Percentiles rank a stretch among this genome's conserved stretches.
Conservation (phyloP, 1,140 invertebrate genomes). For the Melitaea cinxia region DNA sequence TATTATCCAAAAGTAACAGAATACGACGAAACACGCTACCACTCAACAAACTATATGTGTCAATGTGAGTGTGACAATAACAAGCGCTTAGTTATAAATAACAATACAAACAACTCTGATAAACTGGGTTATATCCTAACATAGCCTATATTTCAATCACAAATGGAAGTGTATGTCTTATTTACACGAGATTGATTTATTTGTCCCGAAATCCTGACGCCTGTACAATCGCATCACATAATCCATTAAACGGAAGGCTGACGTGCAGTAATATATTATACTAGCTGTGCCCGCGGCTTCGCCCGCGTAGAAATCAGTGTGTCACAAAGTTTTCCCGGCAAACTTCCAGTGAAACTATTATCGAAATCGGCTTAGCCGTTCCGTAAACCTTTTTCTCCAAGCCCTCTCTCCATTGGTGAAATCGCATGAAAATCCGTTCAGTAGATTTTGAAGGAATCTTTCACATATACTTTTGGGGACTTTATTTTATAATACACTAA, state of each 20-base stretch:
- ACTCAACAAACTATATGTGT: not conserved
- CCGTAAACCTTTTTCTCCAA: too few species aligned
- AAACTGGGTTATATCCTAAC: not conserved
- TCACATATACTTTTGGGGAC: too few species aligned
- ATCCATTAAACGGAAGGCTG: not conserved
- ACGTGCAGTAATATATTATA: not conserved
- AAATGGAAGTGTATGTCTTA: slow-evolving; percentile 4
- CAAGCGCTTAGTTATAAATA: not conserved
- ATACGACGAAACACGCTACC: too few species aligned
- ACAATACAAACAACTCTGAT: not conserved
- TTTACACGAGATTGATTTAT: slow-evolving; percentile 5
- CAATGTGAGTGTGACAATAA: not conserved
- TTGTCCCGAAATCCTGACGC: slow-evolving; percentile 2
- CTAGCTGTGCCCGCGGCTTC: not conserved
- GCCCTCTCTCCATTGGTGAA: too few species aligned
- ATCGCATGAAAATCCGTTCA: too few species aligned
- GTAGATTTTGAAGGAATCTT: too few species aligned
- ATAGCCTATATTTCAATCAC: too few species aligned
- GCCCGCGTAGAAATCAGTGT: not conserved
- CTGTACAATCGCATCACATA: slow-evolving; percentile 4
- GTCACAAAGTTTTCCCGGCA: too few species aligned
- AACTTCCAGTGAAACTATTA: too few species aligned
- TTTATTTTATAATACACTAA: too few species aligned
- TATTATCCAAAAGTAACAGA: too few species aligned
- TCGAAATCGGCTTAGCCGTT: too few species aligned